A percentile compares a stretch with the other conserved stretches of the same genome.
phyloP scores from a whole-genome alignment of 1,140 invertebrate genomes.

The Plodia interpunctella region DNA sequence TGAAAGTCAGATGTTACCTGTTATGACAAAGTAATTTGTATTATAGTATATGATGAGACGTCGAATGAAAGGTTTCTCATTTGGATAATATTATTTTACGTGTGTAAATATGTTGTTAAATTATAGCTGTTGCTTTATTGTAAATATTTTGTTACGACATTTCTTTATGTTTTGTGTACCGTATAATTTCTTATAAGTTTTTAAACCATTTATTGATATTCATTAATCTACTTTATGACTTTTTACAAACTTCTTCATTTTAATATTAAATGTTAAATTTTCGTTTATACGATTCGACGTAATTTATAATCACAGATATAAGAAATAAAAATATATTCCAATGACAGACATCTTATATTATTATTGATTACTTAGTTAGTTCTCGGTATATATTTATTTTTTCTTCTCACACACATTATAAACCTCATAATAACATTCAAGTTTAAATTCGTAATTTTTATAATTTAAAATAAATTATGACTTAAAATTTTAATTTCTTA shows the following conservation, averaged over 20 bases:
- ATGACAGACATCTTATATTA: constrained; percentile 1
- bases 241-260: constrained; percentile 28
- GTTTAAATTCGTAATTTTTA: too few relatives aligned
- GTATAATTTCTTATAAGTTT: constrained; percentile 50
- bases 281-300: background rate
- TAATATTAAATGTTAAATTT: constrained; percentile 9
- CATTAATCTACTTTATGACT: constrained; percentile 38
- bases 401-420: too few relatives aligned
- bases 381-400: too few relatives aligned
- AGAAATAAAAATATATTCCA: background rate
- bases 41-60: constrained; percentile 54
- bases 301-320: constrained; percentile 18
- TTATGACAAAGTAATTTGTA: constrained; percentile 75
- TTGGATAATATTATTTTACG: constrained; percentile 39
- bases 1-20: constrained; percentile 76
- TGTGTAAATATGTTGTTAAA: constrained; percentile 72
- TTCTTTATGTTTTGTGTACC: constrained; percentile 56
- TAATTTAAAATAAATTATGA: too few relatives aligned
- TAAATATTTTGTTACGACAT: constrained; percentile 71
- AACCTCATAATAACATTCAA: too few relatives aligned
- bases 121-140: constrained; percentile 72
- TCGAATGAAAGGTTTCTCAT: constrained; percentile 37
- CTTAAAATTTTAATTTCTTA: too few relatives aligned
- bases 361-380: too few relatives aligned
- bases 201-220: constrained; percentile 47